These are phyloP conservation scores for Hesperia comma DNA, from an alignment of 2,888 invertebrate genomes.

Conservation along the genomic window DNA sequence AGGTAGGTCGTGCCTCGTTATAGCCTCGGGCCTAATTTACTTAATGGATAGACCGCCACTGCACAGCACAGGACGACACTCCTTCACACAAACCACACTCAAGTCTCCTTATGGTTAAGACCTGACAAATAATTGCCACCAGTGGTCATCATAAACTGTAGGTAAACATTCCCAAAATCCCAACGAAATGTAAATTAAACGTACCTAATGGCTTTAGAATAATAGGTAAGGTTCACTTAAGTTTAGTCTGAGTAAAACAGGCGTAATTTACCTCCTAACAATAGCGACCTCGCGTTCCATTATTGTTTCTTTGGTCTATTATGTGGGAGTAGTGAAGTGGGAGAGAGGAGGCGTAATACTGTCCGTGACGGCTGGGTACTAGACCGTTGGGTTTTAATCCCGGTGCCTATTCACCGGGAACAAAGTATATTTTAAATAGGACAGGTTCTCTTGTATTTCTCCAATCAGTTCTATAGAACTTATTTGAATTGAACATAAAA, in stretches of 20 bases:
- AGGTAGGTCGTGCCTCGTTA: too few relatives aligned
- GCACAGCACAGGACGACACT: too few relatives aligned
- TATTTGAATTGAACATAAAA: background rate
- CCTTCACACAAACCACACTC: too few relatives aligned
- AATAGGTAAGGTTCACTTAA: background rate
- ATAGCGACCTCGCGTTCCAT: constrained; percentile 58
- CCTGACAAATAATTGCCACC: background rate
- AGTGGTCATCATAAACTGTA: background rate
- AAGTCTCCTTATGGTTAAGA: too few relatives aligned
- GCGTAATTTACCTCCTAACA: constrained; percentile 49
- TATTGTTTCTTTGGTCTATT: constrained; percentile 63
- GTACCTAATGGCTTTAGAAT: constrained; percentile 8
- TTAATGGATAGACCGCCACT: too few relatives aligned
- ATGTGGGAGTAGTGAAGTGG: constrained; percentile 64
- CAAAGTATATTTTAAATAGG: constrained; percentile 36
- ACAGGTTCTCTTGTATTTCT: constrained; percentile 25
- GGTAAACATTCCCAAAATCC: background rate
- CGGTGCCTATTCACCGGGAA: constrained; percentile 37
- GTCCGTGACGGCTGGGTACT: constrained; percentile 50
- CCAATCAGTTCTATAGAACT: constrained; percentile 9
- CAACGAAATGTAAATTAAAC: constrained; percentile 2
- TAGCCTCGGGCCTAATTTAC: too few relatives aligned
- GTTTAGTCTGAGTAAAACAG: constrained; percentile 29
- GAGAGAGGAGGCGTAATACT: constrained; percentile 61
- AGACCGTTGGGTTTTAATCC: constrained; percentile 43